Base-by-base conservation (phyloP, 2,888 invertebrate genomes). In the Germaria angustata region DNA sequence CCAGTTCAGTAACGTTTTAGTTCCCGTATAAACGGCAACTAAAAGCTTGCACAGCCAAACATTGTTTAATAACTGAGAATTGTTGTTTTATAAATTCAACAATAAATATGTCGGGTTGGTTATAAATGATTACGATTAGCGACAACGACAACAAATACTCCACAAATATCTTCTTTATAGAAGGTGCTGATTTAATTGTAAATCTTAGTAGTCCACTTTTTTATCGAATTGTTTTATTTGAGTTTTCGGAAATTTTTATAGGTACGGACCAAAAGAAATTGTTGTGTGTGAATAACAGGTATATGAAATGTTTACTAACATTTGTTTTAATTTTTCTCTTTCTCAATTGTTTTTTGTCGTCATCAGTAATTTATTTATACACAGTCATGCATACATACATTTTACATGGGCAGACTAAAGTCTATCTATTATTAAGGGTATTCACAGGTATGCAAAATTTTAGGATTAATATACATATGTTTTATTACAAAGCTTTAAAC, bases 21-120 rank as follows among this genome's bases (percentile, higher is more conserved):
- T 73, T 51, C 59, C 66, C 51, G 61, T 51, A 68, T 68, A 49
- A 61, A 73, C 24, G 46, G n/a, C 44, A 49, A 76, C 80, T 80
- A 65, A 57, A 57, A 36, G 7, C 7, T 57, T 66, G 24, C 32
- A 13, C 39, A 17, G 22, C 63, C 7, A 41, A 63, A 49, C 57
- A 28, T 24, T 49, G 36, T 57, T 80, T 36, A 51, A 66, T 61
- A 59, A 24, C 20, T 46, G 34, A 7, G 24, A 44, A 63, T 61
- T 41, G 28, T 69, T 41, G 22, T 34, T 39, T 44, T 17, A 39
- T 34, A 36, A 41, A 77, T 9, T 65, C 34, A 44, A 63, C 15
- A 44, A 36, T 41, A 28, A 28, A 28, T 28, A 6, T 28, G 7
- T 17, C 32, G 41, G 34, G 24, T 73, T 73, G 46, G 65, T 46